These are phyloP conservation scores for Atta colombica DNA, from an alignment of 1,140 invertebrate species.

Conservation along the genomic window DNA sequence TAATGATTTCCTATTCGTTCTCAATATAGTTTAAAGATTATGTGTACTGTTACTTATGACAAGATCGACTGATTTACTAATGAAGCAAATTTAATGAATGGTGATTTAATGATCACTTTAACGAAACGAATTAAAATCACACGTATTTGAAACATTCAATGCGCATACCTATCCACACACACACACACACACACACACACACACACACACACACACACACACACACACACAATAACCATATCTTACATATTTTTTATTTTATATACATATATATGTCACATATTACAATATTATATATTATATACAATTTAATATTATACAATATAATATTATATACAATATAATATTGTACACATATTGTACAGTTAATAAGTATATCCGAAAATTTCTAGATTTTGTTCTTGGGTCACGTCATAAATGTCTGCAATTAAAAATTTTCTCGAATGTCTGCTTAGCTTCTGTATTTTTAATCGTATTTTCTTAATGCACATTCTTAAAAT, in stretches of 20 bases:
- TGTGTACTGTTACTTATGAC: neutral
- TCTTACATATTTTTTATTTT: too few relatives aligned
- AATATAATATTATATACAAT: neutral
- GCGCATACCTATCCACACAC: too few relatives aligned
- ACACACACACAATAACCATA: too few relatives aligned
- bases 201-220: neutral
- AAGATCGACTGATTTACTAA: neutral
- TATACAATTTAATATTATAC: neutral
- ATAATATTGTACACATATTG: neutral
- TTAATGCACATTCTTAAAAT: conserved; percentile 43
- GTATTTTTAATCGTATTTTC: neutral
- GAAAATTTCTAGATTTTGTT: conserved; percentile 18
- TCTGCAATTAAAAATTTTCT: conserved; percentile 4
- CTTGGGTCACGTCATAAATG: neutral
- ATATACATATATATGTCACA: neutral
- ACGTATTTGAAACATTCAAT: too few relatives aligned
- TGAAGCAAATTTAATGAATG: neutral
- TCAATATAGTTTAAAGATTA: conserved; percentile 20
- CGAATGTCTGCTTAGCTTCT: conserved; percentile 14
- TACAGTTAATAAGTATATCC: neutral
- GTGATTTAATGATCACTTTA: neutral
- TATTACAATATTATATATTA: neutral
- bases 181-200: too few relatives aligned
- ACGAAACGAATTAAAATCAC: conserved; percentile 12
- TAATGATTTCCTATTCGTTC: conserved; percentile 8